Conservation (phyloP, 1,140 invertebrate genomes). For the Neoseiulus cucumeris region DNA sequence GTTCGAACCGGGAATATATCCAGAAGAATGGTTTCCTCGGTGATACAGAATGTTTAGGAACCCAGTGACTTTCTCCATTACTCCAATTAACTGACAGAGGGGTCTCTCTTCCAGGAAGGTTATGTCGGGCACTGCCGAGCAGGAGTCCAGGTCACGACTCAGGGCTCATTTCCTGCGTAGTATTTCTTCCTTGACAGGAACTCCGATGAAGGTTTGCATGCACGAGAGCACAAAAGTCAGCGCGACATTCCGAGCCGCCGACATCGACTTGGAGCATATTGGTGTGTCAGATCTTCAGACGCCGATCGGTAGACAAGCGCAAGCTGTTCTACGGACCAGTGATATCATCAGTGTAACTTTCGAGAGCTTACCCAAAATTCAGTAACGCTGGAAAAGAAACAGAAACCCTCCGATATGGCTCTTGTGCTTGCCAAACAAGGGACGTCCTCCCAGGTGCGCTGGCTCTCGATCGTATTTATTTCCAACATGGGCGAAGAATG, state of each 20-base stretch:
- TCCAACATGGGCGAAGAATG: too few relatives aligned
- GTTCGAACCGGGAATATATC: too few relatives aligned
- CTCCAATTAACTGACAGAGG: too few relatives aligned
- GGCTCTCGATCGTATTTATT: too few relatives aligned
- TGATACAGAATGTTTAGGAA: too few relatives aligned
- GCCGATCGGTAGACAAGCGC: conserved; percentile 25
- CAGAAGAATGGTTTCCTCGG: too few relatives aligned
- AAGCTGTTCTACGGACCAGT: conserved; percentile 25
- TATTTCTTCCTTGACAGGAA: too few relatives aligned
- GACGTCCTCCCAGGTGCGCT: background rate
- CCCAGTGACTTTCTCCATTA: too few relatives aligned
- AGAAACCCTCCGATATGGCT: background rate
- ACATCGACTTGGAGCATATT: conserved; percentile 25
- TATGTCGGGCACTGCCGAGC: background rate
- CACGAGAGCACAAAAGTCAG: too few relatives aligned
- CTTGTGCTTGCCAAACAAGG: background rate
- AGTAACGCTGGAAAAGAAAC: background rate
- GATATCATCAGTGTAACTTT: conserved; percentile 24
- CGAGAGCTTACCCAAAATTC: too few relatives aligned
- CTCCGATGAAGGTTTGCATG: too few relatives aligned
- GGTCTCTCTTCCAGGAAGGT: too few relatives aligned
- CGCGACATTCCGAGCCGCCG: conserved; percentile 19
- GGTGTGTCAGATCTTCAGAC: conserved; percentile 25
- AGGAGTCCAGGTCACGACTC: background rate
- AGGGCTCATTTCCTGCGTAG: background rate